Evolutionary conservation across 2,113 vertebrate species (phyloP).

Genomic region (Monopterus albus): DNA sequence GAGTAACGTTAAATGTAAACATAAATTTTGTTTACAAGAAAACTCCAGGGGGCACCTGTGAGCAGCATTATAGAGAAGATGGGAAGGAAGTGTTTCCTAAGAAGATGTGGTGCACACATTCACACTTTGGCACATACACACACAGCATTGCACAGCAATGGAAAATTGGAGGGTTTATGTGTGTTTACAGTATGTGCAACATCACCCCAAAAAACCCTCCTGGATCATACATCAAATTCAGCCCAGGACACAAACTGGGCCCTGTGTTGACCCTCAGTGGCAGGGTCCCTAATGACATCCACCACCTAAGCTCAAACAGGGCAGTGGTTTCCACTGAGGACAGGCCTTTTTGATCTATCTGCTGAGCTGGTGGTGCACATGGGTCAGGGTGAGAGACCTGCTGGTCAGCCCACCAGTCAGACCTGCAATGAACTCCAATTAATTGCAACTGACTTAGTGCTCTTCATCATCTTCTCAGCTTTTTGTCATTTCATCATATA

Average conservation of each 20-base stretch:
- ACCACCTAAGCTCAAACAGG: slow-evolving; percentile 59
- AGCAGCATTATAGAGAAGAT: slow-evolving; percentile 6
- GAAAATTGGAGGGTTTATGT: slow-evolving; percentile 1
- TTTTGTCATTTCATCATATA: slow-evolving; percentile 52
- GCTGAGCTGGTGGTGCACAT: slow-evolving; percentile 75
- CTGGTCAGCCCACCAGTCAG: slow-evolving; percentile 67
- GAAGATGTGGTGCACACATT: not conserved
- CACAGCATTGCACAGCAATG: not conserved
- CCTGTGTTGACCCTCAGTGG: slow-evolving; percentile 66
- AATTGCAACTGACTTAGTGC: slow-evolving; percentile 68
- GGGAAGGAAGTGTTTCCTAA: not conserved
- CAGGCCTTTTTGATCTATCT: slow-evolving; percentile 77
- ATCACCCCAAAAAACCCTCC: slow-evolving; percentile 48
- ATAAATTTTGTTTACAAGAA: not conserved
- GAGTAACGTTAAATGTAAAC: not conserved
- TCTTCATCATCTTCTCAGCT: slow-evolving; percentile 41
- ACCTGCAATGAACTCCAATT: slow-evolving; percentile 54
- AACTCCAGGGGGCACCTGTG: not conserved
- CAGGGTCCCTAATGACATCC: slow-evolving; percentile 74
- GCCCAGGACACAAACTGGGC: slow-evolving; percentile 51
- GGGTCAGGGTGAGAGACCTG: slow-evolving; percentile 82
- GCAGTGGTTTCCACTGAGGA: slow-evolving; percentile 66
- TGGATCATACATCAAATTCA: slow-evolving; percentile 74
- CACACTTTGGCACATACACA: slow-evolving; percentile 3
- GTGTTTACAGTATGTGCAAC: slow-evolving; percentile 40